These are phyloP conservation scores for Plagodis dolabraria DNA, from an alignment of 2,888 invertebrate genomes.

Conservation along the genomic window DNA sequence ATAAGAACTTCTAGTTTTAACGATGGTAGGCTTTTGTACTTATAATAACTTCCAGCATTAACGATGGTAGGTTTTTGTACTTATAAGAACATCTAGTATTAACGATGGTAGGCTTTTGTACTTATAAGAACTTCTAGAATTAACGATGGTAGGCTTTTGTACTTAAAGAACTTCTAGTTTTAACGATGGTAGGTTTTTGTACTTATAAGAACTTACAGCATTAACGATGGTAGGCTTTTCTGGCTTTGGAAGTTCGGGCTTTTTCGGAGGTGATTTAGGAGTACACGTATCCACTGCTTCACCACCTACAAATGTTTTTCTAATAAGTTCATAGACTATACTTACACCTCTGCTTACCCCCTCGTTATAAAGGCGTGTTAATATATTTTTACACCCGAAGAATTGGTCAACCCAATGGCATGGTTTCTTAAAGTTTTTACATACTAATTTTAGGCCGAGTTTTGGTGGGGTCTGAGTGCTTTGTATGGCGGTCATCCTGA, in stretches of 20 bases:
- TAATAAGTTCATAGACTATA: too few species aligned
- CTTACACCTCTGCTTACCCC: too few species aligned
- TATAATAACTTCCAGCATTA: not conserved
- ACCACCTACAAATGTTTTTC: slow-evolving; percentile 29
- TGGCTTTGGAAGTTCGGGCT: slow-evolving; percentile 40
- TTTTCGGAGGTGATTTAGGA: slow-evolving; percentile 41
- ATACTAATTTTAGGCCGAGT: too few species aligned
- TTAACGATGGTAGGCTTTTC: not conserved
- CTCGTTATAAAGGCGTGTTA: too few species aligned
- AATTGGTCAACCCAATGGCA: too few species aligned
- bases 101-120: not conserved
- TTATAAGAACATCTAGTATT: not conserved
- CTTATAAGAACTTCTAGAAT: not conserved
- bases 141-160: not conserved
- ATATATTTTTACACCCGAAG: too few species aligned
- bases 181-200: not conserved
- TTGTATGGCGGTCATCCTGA: too few species aligned
- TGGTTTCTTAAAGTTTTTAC: too few species aligned
- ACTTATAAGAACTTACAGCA: not conserved
- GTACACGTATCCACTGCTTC: slow-evolving; percentile 59
- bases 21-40: not conserved
- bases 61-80: not conserved
- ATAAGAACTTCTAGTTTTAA: not conserved
- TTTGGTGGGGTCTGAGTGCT: too few species aligned
- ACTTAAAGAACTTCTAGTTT: not conserved